Conservation (phyloP, 2,113 vertebrate genomes). For the Lota lota region DNA sequence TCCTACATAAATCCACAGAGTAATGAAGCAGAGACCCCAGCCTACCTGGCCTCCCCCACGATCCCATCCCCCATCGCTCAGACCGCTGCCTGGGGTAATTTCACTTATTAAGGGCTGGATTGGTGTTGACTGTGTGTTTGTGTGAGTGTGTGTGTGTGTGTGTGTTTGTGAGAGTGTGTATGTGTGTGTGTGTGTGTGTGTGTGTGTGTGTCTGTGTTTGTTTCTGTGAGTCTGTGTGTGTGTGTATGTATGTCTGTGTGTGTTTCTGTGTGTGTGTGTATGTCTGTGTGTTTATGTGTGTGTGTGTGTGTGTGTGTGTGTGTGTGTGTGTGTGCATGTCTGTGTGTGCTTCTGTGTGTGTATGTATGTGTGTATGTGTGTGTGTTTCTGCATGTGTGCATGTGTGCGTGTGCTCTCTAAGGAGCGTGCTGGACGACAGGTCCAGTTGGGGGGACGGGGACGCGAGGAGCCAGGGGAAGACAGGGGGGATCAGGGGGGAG, state of each 20-base stretch:
- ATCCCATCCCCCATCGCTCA: constrained; percentile 22
- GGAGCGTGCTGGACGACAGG: constrained; percentile 37
- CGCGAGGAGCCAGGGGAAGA: constrained; percentile 35
- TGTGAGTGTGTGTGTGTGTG: constrained; percentile 34
- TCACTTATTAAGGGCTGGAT: constrained; percentile 66
- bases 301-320: not conserved
- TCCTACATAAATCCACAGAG: constrained; percentile 72
- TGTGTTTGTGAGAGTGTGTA: constrained; percentile 16
- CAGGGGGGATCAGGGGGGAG: constrained; percentile 49
- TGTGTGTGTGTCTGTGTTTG: not conserved
- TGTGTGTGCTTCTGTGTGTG: no score
- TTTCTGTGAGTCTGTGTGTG: not conserved
- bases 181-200: not conserved
- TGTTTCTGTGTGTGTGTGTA: not conserved
- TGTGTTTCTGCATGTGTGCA: not conserved
- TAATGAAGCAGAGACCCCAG: constrained; percentile 66
- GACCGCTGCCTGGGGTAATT: constrained; percentile 59
- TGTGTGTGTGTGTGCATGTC: not conserved
- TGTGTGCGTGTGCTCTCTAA: not conserved
- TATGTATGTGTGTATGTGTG: not conserved
- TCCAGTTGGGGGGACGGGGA: constrained; percentile 33
- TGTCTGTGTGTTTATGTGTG: not conserved
- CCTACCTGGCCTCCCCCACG: constrained; percentile 47
- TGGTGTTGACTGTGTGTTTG: constrained; percentile 27
- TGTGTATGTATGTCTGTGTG: not conserved